Evolutionary conservation across 2,113 vertebrate species (phyloP), one percentile per base, ranked within the genome.

Genomic region (Pipra filicauda): DNA sequence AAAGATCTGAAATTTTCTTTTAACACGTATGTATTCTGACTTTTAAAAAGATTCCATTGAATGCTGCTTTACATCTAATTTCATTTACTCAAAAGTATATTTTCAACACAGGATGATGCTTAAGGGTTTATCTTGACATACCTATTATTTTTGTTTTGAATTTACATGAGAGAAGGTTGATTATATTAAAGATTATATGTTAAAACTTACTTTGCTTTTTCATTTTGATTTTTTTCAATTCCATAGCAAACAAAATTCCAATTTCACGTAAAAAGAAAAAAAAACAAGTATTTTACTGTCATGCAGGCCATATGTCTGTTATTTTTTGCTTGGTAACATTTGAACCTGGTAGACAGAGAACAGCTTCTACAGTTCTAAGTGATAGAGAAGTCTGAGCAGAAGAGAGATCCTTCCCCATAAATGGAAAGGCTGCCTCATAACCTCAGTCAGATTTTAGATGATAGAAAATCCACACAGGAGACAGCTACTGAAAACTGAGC

Each of bases 401-500:
- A 86, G 31, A 62, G 31, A 77, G 69, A 81, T 65, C 19, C 28
- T 77, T 83, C 52, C 41, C 58, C n/a, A 26, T 58, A 54, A 86
- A 58, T 55, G 49, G 51, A 81, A 70, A 89, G 26, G 43, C 51
- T 95, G 57, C 16, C 57, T 78, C 61, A 78, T 46, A 87, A 64
- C 33, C 39, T 81, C 65, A 85, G 66, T 46, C 77, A 89, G 85
- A 95, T 96, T 93, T 91, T 76, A 88, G 80, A 89, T 88, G 83
- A 75, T 18, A 90, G 78, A 62, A 90, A 93, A 94, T 80, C 75
- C 79, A 90, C 2, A 30, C 41, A 70, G 78, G 37, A 83, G 82
- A 93, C 91, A 85, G 78, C 54, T 76, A 85, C 64, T 92, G 85
- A 97, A 95, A 95, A 85, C 41, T 83, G 78, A 97, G 67, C 91